A percentile compares a stretch with the other conserved stretches of the same genome.
Conservation (phyloP, 1,140 invertebrate species). For the Stratiolaelaps scimitus region DNA sequence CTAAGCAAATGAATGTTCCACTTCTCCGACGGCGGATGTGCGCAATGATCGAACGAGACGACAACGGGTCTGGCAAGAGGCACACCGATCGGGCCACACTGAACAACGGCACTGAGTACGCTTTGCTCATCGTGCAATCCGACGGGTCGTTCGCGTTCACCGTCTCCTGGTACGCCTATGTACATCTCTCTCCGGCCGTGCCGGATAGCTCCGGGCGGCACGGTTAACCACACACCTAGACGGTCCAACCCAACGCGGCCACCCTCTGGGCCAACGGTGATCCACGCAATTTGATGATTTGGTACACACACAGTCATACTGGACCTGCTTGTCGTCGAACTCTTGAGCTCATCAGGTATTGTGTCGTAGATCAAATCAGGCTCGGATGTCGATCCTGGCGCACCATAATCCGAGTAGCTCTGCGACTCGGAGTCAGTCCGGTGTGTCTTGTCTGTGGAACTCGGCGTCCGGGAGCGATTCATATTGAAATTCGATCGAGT, state of each 20-base stretch:
- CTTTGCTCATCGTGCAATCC: conserved; percentile 57
- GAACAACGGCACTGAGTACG: conserved; percentile 76
- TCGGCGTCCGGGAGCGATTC: conserved; percentile 17
- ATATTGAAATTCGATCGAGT: conserved; percentile 2
- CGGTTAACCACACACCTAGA: conserved; percentile 61
- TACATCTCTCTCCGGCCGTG: conserved; percentile 64
- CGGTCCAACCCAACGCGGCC: conserved; percentile 3
- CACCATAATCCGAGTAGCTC: conserved; percentile 17
- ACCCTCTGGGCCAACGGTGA: conserved; percentile 3
- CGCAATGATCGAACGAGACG: conserved; percentile 82
- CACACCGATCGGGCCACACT: conserved; percentile 63
- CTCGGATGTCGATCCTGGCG: background rate
- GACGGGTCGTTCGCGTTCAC: conserved; percentile 66
- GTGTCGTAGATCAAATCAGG: conserved; percentile 14
- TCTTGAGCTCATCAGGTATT: conserved; percentile 23
- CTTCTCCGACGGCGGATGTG: conserved; percentile 11
- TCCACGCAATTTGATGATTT: conserved; percentile 20
- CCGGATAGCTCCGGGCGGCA: conserved; percentile 71
- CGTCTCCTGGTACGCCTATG: conserved; percentile 67
- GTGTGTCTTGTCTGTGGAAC: conserved; percentile 16
- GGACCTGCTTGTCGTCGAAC: background rate
- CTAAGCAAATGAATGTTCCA: conserved; percentile 23
- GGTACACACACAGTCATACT: background rate
- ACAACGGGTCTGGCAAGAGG: conserved; percentile 75
- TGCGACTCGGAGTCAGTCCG: conserved; percentile 15